Conservation (phyloP, 2,113 vertebrate genomes). For the Sisor rabdophorus region DNA sequence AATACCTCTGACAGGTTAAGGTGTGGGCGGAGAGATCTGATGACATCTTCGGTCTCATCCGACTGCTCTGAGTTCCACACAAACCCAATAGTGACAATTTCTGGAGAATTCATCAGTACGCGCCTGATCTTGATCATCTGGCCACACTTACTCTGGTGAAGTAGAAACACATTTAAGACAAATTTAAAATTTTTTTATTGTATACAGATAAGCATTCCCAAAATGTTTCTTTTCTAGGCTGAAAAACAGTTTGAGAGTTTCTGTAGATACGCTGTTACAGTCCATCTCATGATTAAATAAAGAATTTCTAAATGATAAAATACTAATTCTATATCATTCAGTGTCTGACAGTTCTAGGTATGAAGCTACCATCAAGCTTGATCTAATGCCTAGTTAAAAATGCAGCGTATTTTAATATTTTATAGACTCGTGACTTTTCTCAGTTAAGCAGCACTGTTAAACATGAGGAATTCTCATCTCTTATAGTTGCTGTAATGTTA, state of each 20-base stretch:
- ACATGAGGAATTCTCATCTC: not conserved
- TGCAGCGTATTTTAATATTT: constrained; percentile 36
- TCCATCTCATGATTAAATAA: not conserved
- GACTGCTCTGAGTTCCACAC: constrained; percentile 97
- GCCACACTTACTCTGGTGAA: constrained; percentile 85
- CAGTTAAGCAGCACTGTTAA: not conserved
- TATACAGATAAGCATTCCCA: not conserved
- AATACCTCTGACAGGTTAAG: constrained; percentile 87
- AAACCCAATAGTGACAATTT: constrained; percentile 91
- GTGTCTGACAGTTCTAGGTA: not conserved
- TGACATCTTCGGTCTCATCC: constrained; percentile 86
- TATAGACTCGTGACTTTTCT: constrained; percentile 19
- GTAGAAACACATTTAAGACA: not conserved
- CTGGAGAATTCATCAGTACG: constrained; percentile 93
- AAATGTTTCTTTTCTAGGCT: not conserved
- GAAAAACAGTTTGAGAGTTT: not conserved
- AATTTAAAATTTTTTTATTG: not conserved
- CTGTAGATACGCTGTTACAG: not conserved
- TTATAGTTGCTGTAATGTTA: not conserved
- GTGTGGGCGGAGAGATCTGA: constrained; percentile 80
- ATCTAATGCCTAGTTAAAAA: constrained; percentile 38
- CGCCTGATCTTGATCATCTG: constrained; percentile 92
- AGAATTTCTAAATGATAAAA: not conserved
- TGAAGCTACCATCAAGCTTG: not conserved
- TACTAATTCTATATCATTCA: not conserved